Evolutionary conservation across 2,888 invertebrate species (phyloP), one percentile per base, ranked within the genome.

Genomic region (Crematogaster levior): DNA sequence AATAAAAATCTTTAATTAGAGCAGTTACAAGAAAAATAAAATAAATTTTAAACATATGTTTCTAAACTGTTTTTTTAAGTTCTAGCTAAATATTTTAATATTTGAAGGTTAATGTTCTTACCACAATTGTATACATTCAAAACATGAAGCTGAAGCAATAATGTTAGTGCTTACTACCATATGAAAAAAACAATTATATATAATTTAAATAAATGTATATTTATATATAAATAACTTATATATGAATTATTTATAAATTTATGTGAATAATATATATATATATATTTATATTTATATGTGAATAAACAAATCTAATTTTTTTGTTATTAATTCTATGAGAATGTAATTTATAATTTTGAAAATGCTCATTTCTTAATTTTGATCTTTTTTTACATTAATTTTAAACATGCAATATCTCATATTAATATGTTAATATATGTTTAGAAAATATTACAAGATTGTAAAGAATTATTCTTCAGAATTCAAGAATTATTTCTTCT

Each of bases 21-120:
- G 1, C 0, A 63, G 0, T 68, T 12, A 30, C 21, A 9, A 43
- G n/a, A n/a, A 27, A 27, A 27, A 30, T 46, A 3, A 66, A 27
- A n/a, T 27, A 46, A 24, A 53, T 53, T 46, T 65, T n/a, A 43
- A 65, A 10, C 46, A 46, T 12, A 46, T 18, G n/a, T n/a, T 46
- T 18, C 7, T 37, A 21, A 70, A 12, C 53, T 34, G 18, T 34
- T 68, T 70, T 53, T n/a, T n/a, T n/a, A 66, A 48, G 3, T 66
- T 66, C 24, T 37, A 53, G 24, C 10, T 12, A 53, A 34, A 51
- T 34, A 70, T 53, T 68, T 53, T 70, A 34, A 24, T 70, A 37
- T 37, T 53, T 70, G 37, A 1, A 10, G 3, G 24, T 34, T 51
- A 51, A 10, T 34, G 1, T 21, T 68, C 6, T 51, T 21, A 34